Conservation (phyloP, 2,888 invertebrate species). For the Caenorhabditis sulstoni region DNA sequence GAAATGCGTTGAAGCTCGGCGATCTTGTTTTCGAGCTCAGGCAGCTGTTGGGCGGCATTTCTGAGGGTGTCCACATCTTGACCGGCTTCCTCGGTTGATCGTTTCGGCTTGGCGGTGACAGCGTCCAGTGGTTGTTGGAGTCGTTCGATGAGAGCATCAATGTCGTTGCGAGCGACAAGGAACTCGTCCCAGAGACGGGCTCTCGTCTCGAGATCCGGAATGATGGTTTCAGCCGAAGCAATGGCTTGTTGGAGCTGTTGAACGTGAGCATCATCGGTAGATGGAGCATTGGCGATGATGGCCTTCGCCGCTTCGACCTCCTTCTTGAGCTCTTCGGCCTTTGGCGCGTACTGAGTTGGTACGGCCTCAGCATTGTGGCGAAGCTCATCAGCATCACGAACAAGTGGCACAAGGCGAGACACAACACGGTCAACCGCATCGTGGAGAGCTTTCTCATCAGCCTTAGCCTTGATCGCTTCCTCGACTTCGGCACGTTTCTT, state of each 20-base stretch:
- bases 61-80: slow-evolving; percentile 51
- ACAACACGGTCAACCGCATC: slow-evolving; percentile 52
- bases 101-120: slow-evolving; percentile 46
- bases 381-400: slow-evolving; percentile 61
- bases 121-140: slow-evolving; percentile 59
- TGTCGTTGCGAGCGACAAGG: slow-evolving; percentile 64
- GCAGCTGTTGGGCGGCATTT: slow-evolving; percentile 49
- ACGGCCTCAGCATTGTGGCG: slow-evolving; percentile 64
- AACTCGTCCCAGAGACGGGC: slow-evolving; percentile 67
- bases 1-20: slow-evolving; percentile 67
- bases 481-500: slow-evolving; percentile 61
- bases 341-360: slow-evolving; percentile 62
- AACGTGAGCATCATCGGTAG: slow-evolving; percentile 47
- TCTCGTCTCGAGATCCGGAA: slow-evolving; percentile 62
- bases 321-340: slow-evolving; percentile 60
- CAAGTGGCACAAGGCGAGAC: slow-evolving; percentile 60
- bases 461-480: slow-evolving; percentile 59
- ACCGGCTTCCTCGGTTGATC: slow-evolving; percentile 48
- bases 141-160: slow-evolving; percentile 61
- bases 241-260: slow-evolving; percentile 53
- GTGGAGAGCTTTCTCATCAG: slow-evolving; percentile 56
- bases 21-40: slow-evolving; percentile 57
- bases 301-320: slow-evolving; percentile 56
- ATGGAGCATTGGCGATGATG: slow-evolving; percentile 42
- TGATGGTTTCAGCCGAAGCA: slow-evolving; percentile 53